Evolutionary conservation across 2,888 invertebrate species (phyloP).

Genomic region (Spialia ferax): DNA sequence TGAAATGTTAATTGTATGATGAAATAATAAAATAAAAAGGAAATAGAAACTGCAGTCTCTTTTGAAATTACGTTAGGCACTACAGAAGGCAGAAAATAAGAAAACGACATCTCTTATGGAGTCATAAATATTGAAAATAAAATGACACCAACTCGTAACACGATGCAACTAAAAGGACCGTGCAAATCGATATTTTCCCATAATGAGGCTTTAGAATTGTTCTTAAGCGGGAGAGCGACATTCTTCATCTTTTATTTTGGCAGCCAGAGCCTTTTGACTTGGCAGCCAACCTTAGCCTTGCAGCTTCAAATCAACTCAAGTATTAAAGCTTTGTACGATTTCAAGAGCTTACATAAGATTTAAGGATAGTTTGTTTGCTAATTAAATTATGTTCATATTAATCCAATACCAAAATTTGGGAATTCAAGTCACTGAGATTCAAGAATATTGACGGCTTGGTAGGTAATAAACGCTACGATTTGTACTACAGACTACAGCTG

Average conservation of each 20-base stretch:
- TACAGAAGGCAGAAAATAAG: too few species aligned
- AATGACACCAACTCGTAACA: background rate
- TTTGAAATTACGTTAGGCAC: too few species aligned
- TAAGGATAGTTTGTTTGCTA: conserved; percentile 9
- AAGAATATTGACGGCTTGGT: too few species aligned
- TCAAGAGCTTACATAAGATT: conserved; percentile 13
- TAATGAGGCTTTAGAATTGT: too few species aligned
- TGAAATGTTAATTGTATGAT: too few species aligned
- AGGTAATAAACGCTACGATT: too few species aligned
- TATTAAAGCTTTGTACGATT: conserved; percentile 27
- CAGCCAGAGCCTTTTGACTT: conserved; percentile 33
- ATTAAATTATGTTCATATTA: background rate
- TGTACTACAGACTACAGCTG: too few species aligned
- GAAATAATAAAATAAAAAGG: too few species aligned
- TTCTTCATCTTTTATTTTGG: conserved; percentile 38
- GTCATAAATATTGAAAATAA: background rate
- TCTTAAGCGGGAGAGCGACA: conserved; percentile 32
- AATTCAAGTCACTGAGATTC: too few species aligned
- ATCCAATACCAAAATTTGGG: too few species aligned
- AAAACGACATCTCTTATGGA: background rate
- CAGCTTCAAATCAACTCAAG: conserved; percentile 29
- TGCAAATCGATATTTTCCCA: too few species aligned
- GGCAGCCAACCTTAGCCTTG: conserved; percentile 23
- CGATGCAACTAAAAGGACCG: background rate
- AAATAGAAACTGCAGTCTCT: too few species aligned